Evolutionary conservation across 2,797 vertebrate genomes (phyloP).

Genomic region (Avahi laniger): DNA sequence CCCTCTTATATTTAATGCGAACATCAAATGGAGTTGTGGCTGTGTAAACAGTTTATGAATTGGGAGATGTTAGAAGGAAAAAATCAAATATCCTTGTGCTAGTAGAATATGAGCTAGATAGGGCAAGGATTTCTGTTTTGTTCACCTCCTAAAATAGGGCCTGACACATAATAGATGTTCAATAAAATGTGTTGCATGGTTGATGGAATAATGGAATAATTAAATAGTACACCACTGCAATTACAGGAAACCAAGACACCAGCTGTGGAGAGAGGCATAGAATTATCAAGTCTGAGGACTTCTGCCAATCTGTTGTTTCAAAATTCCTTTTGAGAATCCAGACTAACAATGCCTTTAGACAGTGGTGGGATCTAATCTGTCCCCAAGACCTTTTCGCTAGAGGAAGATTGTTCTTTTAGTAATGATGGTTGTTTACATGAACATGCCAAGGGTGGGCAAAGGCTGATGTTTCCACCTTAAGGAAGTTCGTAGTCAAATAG

Average conservation of each 20-base stretch:
- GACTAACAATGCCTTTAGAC: background rate
- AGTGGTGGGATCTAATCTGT: background rate
- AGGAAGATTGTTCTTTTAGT: background rate
- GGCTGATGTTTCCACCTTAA: background rate
- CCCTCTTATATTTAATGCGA: background rate
- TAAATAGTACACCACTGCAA: background rate
- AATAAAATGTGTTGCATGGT: background rate
- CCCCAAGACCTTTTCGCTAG: background rate
- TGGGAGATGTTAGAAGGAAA: background rate
- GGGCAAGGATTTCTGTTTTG: background rate
- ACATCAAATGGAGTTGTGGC: background rate
- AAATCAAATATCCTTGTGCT: background rate
- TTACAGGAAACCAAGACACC: background rate
- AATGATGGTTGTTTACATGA: background rate
- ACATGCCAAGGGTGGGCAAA: background rate
- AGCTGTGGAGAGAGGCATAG: background rate
- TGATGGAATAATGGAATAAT: background rate
- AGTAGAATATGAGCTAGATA: background rate
- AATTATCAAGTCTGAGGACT: background rate
- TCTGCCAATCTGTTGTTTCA: background rate
- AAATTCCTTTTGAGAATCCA: conserved; percentile 3
- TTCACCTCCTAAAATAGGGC: background rate
- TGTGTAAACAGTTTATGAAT: background rate
- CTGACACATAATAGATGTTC: background rate
- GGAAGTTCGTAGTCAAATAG: background rate